phyloP scores from a whole-genome alignment of 2,113 vertebrate genomes.

The Malurus cyaneus region DNA sequence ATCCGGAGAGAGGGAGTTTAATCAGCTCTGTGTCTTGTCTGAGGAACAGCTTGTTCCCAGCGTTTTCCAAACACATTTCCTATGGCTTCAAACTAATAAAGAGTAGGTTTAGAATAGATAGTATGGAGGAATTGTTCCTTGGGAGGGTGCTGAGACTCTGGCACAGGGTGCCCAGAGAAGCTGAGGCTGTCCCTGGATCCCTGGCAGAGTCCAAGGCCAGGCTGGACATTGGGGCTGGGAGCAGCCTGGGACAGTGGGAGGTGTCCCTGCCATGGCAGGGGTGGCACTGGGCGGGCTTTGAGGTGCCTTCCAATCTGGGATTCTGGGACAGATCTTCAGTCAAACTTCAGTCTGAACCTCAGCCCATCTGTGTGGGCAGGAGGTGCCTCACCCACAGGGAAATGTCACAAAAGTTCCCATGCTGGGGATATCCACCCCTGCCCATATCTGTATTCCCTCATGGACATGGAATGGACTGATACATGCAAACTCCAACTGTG shows the following conservation, averaged over 20 bases:
- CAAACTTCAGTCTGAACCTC: background rate
- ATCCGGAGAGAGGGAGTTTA: background rate
- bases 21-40: background rate
- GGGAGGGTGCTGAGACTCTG: background rate
- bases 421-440: background rate
- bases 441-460: background rate
- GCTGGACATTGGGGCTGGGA: background rate
- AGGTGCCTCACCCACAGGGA: background rate
- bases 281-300: fast-evolving
- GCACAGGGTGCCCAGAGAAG: background rate
- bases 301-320: background rate
- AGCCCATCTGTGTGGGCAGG: background rate
- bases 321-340: background rate
- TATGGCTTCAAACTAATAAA: background rate
- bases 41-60: background rate
- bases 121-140: background rate
- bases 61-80: background rate
- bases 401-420: fast-evolving
- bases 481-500: background rate
- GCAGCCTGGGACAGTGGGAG: background rate
- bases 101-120: background rate
- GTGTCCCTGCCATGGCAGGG: background rate
- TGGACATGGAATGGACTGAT: background rate
- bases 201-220: background rate
- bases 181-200: background rate